These are phyloP conservation scores for Penaeus japonicus DNA, from an alignment of 1,140 invertebrate species.

Conservation along the genomic window DNA sequence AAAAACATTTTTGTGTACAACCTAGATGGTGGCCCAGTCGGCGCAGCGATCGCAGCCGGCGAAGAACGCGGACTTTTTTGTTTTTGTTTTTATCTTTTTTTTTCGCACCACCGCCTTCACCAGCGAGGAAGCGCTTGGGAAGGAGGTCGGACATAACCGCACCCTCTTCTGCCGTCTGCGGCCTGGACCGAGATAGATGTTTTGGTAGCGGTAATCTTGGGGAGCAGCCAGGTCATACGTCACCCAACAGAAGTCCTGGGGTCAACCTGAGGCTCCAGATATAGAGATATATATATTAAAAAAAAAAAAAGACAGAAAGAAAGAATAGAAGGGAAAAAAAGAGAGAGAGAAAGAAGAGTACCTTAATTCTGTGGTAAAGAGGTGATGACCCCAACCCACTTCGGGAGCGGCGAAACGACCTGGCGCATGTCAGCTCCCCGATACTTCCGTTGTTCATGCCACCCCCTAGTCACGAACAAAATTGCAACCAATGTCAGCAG, in stretches of 20 bases:
- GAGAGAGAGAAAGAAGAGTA: background rate
- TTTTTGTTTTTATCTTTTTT: no score
- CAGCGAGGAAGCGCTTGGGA: background rate
- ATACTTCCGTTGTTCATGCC: slow-evolving; percentile 25
- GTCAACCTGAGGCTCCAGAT: slow-evolving; percentile 48
- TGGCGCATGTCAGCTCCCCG: slow-evolving; percentile 21
- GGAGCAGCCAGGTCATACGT: slow-evolving; percentile 45
- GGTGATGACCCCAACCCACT: slow-evolving; percentile 36
- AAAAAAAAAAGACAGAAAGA: background rate
- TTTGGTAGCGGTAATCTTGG: slow-evolving; percentile 40
- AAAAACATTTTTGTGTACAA: slow-evolving; percentile 45
- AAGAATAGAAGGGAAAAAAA: background rate
- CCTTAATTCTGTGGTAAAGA: slow-evolving; percentile 18
- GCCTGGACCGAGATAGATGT: slow-evolving; percentile 48
- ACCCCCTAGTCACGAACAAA: slow-evolving; percentile 57
- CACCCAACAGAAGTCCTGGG: slow-evolving; percentile 4
- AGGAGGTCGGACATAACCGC: background rate
- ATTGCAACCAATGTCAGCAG: slow-evolving; percentile 57
- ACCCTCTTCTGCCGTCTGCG: slow-evolving; percentile 1
- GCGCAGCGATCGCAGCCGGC: slow-evolving; percentile 10
- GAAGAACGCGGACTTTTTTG: no score
- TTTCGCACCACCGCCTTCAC: background rate
- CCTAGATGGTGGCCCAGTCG: slow-evolving; percentile 49
- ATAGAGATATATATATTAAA: slow-evolving; percentile 24
- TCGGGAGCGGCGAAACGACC: slow-evolving; percentile 14